Evolutionary conservation across 23 tunicate genomes (phyloP).

Genomic region (Clavelina lepadiformis): DNA sequence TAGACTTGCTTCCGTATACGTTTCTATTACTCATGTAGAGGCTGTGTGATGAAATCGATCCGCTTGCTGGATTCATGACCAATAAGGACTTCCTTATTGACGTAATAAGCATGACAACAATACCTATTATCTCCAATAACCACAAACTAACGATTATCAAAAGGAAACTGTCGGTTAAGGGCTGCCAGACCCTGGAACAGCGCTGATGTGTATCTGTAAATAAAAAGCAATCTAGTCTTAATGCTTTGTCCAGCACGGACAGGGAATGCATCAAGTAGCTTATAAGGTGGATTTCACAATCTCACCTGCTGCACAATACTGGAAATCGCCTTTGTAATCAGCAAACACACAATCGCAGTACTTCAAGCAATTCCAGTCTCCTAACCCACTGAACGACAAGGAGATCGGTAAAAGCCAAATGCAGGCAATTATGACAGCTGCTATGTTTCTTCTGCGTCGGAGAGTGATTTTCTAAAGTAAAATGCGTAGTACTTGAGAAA

Average conservation of each 20-base stretch:
- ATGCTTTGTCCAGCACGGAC: background rate
- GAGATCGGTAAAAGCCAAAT: conserved; percentile 25
- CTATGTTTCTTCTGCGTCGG: conserved; percentile 15
- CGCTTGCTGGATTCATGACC: conserved; percentile 2
- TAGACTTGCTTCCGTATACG: too few relatives aligned
- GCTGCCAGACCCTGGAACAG: conserved; percentile 16
- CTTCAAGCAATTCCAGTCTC: conserved; percentile 30
- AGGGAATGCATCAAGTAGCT: background rate
- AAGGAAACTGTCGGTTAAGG: conserved; percentile 10
- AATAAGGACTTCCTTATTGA: background rate
- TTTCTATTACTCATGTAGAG: too few relatives aligned
- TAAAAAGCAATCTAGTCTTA: background rate
- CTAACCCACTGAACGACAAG: conserved; percentile 2
- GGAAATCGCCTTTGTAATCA: conserved; percentile 10
- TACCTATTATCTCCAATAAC: conserved; percentile 7
- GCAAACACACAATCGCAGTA: conserved; percentile 19
- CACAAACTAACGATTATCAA: background rate
- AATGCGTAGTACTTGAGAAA: too few relatives aligned
- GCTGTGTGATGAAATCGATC: too few relatives aligned
- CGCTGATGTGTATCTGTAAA: conserved; percentile 14
- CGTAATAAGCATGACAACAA: conserved; percentile 1
- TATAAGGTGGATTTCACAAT: background rate
- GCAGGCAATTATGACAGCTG: background rate
- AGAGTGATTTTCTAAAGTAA: background rate
- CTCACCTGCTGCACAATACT: conserved; percentile 23